These are phyloP conservation scores for Halcyon malimbica DNA, from an alignment of 2,113 vertebrate species.

Conservation along the genomic window DNA sequence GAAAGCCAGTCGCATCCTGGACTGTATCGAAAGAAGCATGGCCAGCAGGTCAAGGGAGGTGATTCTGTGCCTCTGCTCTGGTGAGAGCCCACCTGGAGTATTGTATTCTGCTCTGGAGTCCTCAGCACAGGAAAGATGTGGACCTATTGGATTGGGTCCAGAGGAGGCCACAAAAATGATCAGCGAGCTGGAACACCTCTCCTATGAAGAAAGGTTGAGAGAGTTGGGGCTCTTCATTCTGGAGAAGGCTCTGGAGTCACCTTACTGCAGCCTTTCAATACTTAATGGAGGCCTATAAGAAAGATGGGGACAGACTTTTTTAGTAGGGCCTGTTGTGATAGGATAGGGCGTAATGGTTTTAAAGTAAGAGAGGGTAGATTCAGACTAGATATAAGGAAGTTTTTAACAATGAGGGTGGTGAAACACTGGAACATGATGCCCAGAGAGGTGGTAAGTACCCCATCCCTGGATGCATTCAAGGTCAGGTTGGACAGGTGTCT, in stretches of 20 bases:
- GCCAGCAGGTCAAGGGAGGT: neutral
- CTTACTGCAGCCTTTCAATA: neutral
- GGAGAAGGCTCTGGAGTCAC: neutral
- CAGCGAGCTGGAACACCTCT: neutral
- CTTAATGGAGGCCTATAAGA: neutral
- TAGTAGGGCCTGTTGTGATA: neutral
- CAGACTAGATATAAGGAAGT: neutral
- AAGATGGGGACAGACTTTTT: neutral
- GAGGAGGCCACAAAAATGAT: no score
- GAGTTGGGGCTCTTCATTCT: neutral
- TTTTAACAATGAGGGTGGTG: neutral
- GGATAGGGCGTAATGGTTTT: neutral
- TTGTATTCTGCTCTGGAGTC: neutral
- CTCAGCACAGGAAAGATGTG: accelerated
- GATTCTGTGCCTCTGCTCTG: neutral
- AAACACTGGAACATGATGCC: neutral
- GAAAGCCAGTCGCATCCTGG: accelerated
- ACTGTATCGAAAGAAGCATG: neutral
- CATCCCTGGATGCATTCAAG: neutral
- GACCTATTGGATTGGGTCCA: accelerated
- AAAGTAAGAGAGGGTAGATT: neutral
- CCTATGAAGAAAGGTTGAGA: neutral
- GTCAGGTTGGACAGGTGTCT: neutral
- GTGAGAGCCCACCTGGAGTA: neutral
- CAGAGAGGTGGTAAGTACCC: neutral